Evolutionary conservation across 1,140 invertebrate species (phyloP), one percentile per base, ranked within the genome.

Genomic region (Yoshiicerus persimilis): DNA sequence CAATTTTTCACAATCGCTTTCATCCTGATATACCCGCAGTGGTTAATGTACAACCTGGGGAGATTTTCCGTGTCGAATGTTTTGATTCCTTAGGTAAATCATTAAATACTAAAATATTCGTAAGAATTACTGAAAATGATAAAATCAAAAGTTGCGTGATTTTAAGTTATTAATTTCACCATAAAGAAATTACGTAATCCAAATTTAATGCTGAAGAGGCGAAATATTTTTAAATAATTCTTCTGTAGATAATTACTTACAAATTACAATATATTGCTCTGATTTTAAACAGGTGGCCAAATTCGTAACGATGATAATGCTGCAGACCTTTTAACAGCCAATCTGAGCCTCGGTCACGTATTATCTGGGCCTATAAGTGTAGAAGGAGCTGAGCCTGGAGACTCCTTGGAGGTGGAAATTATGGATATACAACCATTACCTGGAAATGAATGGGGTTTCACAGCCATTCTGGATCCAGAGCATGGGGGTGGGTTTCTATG

Each of bases 231-330:
- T n/a, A n/a, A n/a, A n/a, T n/a, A n/a, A 70, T 75, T 23, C 16
- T n/a, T 27, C 23, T n/a, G 25, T 87, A 20, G 25, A 8, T 39
- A 8, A 64, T 64, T n/a, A n/a, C n/a, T n/a, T n/a, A n/a, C n/a
- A n/a, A 9, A 20, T 64, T 64, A 20, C 1, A 20, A 30, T 77
- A 4, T 4, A n/a, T n/a, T n/a, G n/a, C n/a, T n/a, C n/a, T n/a
- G n/a, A n/a, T n/a, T n/a, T n/a, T n/a, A n/a, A n/a, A n/a, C n/a
- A 89, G 89, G 80, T 23, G 89, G 89, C 20, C 89, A 90, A 84
- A 38, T 87, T 2, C 77, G 86, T 23, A 89, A 90, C 39, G 86
- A 90, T 84, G 88, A 90, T 38, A 36, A 80, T 25, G 86, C 88
- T 2, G 25, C 20, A 4, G 89, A 90, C 32, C 66, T 87, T 16